Evolutionary conservation across 2,113 vertebrate genomes (phyloP), one percentile per base, ranked within the genome.

Genomic region (Trematocara variabile): DNA sequence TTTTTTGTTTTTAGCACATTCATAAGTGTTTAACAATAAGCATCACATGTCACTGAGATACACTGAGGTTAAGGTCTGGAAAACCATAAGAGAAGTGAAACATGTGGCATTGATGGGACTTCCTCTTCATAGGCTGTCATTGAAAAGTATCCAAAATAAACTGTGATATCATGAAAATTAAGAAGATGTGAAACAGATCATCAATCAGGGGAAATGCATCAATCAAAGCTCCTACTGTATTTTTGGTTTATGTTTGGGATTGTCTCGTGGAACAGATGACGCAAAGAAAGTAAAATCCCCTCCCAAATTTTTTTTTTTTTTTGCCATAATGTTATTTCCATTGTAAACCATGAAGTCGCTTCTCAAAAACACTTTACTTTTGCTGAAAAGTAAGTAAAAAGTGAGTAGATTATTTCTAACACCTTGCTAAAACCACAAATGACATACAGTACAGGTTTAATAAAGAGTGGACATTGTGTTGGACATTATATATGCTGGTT

Each of bases 381-480:
- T 48, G 25, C 68, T 75, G 44, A 0, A 75, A 7, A 30, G 25
- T 58, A 58, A 58, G 1, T 30, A 58, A 58, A 58, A 58, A 2
- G 25, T 58, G 25, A 75, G 39, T 20, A 20, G 54, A 28, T 30
- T 25, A 46, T 44, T 44, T 80, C 18, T 79, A 28, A 18, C 28
- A 30, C 3, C 25, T 70, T 73, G 39, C 54, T 86, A 77, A 91
- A 86, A 89, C 50, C 12, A 8, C 5, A 54, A 25, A 65, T 53
- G 25, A 33, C n/a, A 46, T 33, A 41, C 6, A 37, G 56, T 37
- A 65, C 18, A 7, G 75, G 48, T 79, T 82, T 58, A 79, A 50
- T 82, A 89, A 86, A 50, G 16, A 58, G 37, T 18, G 46, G 33
- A 81, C 44, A 86, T 80, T 11, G 68, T 85, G 58, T 30, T 63